These are phyloP conservation scores for Cantharis lateralis DNA, from an alignment of 2,888 invertebrate species.

Conservation along the genomic window DNA sequence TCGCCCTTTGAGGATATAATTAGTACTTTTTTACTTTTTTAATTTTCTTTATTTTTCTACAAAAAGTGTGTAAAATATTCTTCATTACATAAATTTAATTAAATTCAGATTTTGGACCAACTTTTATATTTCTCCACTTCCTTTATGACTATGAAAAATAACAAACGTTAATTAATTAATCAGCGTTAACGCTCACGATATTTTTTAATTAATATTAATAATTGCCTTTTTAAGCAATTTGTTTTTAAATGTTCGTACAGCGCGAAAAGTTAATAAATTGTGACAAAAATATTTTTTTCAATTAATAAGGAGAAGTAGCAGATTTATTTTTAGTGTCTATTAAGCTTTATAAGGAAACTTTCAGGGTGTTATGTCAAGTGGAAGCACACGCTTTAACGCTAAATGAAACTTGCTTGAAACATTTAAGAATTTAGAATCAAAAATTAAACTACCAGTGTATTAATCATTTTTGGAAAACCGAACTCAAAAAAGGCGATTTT, in stretches of 20 bases:
- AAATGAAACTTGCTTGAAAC: conserved; percentile 2
- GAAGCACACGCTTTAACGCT: neutral
- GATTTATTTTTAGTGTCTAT: conserved; percentile 2
- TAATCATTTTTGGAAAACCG: neutral
- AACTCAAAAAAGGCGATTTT: too few species aligned
- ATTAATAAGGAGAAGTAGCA: neutral
- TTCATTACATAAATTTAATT: neutral
- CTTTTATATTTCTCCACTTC: neutral
- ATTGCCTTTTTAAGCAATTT: neutral
- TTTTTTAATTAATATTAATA: neutral
- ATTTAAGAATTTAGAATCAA: neutral
- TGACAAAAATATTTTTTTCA: neutral
- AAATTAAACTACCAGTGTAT: neutral
- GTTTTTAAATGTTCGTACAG: neutral
- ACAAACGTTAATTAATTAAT: neutral
- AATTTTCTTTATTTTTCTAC: conserved; percentile 19
- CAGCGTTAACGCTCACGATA: neutral
- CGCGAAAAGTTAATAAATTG: neutral
- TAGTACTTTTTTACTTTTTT: conserved; percentile 29
- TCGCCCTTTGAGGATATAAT: conserved; percentile 32
- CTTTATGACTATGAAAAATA: neutral
- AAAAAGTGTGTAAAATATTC: conserved; percentile 3
- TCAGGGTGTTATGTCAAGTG: neutral
- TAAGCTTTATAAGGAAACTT: neutral
- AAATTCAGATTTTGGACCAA: neutral